Evolutionary conservation across 2,113 vertebrate species (phyloP).

Genomic region (Seriola quinqueradiata): DNA sequence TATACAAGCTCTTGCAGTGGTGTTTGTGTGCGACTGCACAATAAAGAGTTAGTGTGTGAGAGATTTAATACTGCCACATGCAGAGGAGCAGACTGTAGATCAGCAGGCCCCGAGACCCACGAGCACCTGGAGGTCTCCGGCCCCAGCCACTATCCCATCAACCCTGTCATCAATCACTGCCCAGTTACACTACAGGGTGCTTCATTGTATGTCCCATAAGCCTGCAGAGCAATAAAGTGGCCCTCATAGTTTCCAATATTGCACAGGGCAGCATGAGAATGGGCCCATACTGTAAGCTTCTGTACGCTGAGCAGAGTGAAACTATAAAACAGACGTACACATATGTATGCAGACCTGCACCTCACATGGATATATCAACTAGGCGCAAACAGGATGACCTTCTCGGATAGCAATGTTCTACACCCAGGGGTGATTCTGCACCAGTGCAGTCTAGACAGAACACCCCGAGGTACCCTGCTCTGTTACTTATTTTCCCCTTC

Average conservation of each 20-base stretch:
- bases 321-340: constrained; percentile 16
- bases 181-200: constrained; percentile 52
- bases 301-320: neutral
- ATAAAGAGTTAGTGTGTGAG: constrained; percentile 11
- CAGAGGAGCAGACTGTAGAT: constrained; percentile 48
- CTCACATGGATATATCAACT: constrained; percentile 17
- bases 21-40: constrained; percentile 9
- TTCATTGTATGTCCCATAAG: constrained; percentile 38
- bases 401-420: neutral
- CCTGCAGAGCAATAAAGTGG: constrained; percentile 44
- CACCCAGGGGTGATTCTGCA: constrained; percentile 11
- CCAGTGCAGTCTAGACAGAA: constrained; percentile 17
- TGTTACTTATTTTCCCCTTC: neutral
- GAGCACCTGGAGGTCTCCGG: constrained; percentile 48
- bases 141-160: constrained; percentile 56
- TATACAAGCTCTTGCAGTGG: neutral
- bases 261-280: constrained; percentile 27
- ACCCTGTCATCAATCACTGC: constrained; percentile 64
- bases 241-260: constrained; percentile 60
- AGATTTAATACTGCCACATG: constrained; percentile 55
- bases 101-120: constrained; percentile 31
- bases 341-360: neutral
- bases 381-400: constrained; percentile 19
- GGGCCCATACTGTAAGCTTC: neutral
- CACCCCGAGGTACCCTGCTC: neutral